phyloP scores from a whole-genome alignment of 1,140 invertebrate genomes.

The Bombus pascuorum region DNA sequence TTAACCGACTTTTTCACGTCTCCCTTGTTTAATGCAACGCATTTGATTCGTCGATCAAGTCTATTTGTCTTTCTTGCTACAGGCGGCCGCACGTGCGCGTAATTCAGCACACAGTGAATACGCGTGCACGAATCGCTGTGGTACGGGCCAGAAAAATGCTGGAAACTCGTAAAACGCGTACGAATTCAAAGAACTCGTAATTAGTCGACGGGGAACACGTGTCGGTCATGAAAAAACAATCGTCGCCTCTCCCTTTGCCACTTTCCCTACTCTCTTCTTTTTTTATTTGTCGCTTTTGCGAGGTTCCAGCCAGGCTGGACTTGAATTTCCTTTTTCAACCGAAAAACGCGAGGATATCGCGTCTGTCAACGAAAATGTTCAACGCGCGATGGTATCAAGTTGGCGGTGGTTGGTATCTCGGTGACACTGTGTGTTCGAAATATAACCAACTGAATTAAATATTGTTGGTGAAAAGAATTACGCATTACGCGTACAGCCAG shows the following conservation, averaged over 20 bases:
- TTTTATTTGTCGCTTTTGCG: neutral
- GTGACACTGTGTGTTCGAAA: neutral
- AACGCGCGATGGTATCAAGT: neutral
- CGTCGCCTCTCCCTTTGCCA: constrained; percentile 1
- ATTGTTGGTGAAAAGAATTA: neutral
- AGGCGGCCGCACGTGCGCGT: constrained; percentile 18
- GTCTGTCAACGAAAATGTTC: neutral
- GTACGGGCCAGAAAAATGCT: constrained; percentile 48
- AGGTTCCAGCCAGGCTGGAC: neutral
- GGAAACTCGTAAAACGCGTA: constrained; percentile 50
- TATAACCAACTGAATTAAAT: neutral
- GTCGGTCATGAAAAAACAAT: constrained; percentile 51
- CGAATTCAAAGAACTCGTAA: constrained; percentile 59
- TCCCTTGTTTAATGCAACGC: constrained; percentile 29
- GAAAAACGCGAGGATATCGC: neutral
- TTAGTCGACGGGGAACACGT: constrained; percentile 52
- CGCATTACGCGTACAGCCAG: neutral
- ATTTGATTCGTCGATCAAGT: constrained; percentile 61
- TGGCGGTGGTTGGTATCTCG: neutral
- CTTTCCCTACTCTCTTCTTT: neutral
- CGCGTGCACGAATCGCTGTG: constrained; percentile 11
- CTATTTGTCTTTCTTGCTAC: constrained; percentile 44
- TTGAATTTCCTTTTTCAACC: constrained; percentile 46
- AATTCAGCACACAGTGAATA: constrained; percentile 43
- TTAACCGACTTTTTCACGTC: neutral